Conservation (phyloP, 2,888 invertebrate genomes). For the Alloplasta piceator region DNA sequence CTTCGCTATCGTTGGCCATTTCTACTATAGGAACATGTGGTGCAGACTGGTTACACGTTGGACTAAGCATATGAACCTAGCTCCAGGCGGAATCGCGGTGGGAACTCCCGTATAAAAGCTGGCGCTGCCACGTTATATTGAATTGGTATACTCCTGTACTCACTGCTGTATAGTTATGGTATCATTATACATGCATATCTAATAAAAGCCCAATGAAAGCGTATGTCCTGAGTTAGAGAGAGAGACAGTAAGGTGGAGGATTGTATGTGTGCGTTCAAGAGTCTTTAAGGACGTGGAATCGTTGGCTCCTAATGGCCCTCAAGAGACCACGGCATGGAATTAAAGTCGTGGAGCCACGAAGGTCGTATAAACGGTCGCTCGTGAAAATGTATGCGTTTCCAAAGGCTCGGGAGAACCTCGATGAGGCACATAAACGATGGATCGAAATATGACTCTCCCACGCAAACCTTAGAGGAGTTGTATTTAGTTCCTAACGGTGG, state of each 20-base stretch:
- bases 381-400: not conserved
- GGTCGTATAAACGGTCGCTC: conserved; percentile 12
- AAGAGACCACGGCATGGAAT: conserved; percentile 38
- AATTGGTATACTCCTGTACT: conserved; percentile 7
- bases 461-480: not conserved
- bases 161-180: not conserved
- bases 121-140: not conserved
- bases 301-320: conserved; percentile 36
- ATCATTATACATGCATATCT: conserved; percentile 28
- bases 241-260: not conserved
- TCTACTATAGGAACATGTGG: too few species aligned
- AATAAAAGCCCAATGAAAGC: conserved; percentile 32
- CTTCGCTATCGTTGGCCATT: too few species aligned
- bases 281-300: conserved; percentile 27
- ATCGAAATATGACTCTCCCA: conserved; percentile 18
- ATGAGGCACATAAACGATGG: conserved; percentile 11
- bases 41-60: too few species aligned
- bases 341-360: conserved; percentile 26
- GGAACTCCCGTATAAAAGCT: not conserved
- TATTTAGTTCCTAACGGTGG: too few species aligned
- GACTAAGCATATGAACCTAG: too few species aligned
- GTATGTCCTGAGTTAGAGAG: not conserved
- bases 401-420: conserved; percentile 13
- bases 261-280: conserved; percentile 1
- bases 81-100: not conserved